A percentile compares a stretch with the other conserved stretches of the same genome.
Conservation (phyloP, 2,888 invertebrate species). For the Minunthozetes semirufus region DNA sequence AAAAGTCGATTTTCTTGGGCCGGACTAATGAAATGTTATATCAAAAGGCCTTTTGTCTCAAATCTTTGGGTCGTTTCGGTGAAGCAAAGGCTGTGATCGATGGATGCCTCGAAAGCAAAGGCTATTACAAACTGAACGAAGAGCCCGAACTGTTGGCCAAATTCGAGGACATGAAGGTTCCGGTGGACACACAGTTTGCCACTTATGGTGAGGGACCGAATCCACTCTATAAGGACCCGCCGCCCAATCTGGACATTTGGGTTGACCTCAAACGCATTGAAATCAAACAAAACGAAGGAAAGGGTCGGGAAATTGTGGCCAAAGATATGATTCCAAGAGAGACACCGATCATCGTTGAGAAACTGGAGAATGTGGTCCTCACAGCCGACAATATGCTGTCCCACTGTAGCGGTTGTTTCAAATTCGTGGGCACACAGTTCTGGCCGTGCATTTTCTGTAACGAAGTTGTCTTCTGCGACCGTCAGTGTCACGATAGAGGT, state of each 20-base stretch:
- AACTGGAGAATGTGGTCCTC: neutral
- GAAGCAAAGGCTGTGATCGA: neutral
- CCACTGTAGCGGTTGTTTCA: neutral
- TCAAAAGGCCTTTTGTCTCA: neutral
- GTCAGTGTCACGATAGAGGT: neutral
- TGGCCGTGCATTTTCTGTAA: slow-evolving; percentile 15
- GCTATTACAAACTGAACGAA: neutral
- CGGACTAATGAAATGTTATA: neutral
- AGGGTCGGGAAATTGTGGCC: neutral
- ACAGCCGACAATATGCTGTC: neutral
- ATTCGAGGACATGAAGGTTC: neutral
- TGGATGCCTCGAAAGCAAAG: neutral
- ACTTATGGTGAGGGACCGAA: neutral
- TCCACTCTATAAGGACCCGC: neutral
- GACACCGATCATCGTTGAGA: neutral
- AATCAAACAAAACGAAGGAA: neutral
- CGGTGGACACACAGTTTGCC: neutral
- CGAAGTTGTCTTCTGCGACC: slow-evolving; percentile 17
- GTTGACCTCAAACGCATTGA: neutral
- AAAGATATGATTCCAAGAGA: neutral
- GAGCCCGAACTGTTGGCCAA: neutral
- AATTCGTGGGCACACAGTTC: neutral
- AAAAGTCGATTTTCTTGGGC: neutral
- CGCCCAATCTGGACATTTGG: neutral
- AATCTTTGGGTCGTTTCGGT: neutral